Evolutionary conservation across 2,888 invertebrate species (phyloP).

Genomic region (Encarsia formosa): DNA sequence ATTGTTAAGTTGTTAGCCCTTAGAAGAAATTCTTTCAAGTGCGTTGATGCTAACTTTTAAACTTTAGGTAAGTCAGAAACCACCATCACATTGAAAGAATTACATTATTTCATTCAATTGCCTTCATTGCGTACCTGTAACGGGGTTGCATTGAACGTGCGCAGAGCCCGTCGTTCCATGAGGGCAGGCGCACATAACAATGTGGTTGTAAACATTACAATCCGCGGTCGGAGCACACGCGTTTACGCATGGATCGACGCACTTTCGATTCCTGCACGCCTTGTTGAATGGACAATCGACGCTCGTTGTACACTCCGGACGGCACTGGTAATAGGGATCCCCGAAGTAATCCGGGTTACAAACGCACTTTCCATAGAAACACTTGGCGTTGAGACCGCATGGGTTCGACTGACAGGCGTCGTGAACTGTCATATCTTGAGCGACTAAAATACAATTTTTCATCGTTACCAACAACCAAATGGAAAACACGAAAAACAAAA

Average conservation of each 20-base stretch:
- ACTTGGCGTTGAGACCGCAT: conserved; percentile 68
- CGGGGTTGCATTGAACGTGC: conserved; percentile 60
- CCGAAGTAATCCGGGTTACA: conserved; percentile 56
- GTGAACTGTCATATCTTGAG: conserved; percentile 2
- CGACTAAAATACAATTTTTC: conserved; percentile 78
- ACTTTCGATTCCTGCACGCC: conserved; percentile 72
- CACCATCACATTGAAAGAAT: no score
- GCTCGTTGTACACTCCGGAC: conserved; percentile 69
- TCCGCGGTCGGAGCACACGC: conserved; percentile 60
- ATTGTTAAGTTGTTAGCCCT: no score
- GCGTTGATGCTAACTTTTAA: no score
- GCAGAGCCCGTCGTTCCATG: conserved; percentile 66
- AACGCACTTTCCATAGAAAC: conserved; percentile 55
- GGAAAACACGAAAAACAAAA: no score
- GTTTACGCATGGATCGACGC: conserved; percentile 69
- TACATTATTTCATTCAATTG: no score
- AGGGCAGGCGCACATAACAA: conserved; percentile 66
- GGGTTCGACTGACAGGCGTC: conserved; percentile 72
- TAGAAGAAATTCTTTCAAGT: no score
- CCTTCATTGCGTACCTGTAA: conserved; percentile 43
- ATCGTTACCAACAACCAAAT: no score
- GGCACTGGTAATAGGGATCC: conserved; percentile 64
- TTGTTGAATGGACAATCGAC: conserved; percentile 62
- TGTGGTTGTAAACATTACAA: conserved; percentile 59
- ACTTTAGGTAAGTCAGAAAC: no score